Base-by-base conservation (phyloP, 2,113 vertebrate species). In the Pholis gunnellus region DNA sequence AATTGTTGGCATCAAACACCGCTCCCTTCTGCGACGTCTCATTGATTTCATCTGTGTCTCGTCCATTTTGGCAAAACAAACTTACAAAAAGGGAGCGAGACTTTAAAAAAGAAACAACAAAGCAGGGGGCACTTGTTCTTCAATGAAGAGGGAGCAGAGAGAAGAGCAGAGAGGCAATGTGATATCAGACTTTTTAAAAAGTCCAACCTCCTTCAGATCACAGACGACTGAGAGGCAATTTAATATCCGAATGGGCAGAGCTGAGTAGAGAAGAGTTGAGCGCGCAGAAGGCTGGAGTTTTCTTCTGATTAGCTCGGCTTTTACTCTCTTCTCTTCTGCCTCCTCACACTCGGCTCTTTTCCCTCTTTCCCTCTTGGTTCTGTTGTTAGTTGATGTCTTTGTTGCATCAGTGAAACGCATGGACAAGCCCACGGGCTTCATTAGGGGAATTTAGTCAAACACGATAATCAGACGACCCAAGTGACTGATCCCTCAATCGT, bases 211-310 rank as follows among this genome's bases (percentile, higher is more conserved):
- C 79, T 85, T 87, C 72, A 88, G 78, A 88, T 86, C 82, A 84
- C 71, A 89, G 83, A 66, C 64, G 57, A 64, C 76, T 70, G 73
- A 89, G 89, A 90, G 86, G 71, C 84, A 88, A 68, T 89, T 90
- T 89, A 85, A 85, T 84, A 85, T 72, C 74, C 18, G 52, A 74
- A 73, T 75, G 60, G 79, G 77, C 75, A 75, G 88, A 83, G 79
- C 60, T 74, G 81, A 83, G 79, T 29, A 11, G 69, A 78, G 74
- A 7, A 40, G 61, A 78, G 82, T 38, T 72, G 79, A 85, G 79
- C 67, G 31, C 29, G 40, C 69, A 78, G 40, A 84, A 83, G 72
- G 68, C 60, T 63, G 46, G 61, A 81, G 82, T 82, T 90, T 86
- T 87, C 34, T 78, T 87, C 78, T 82, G 78, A 86, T 87, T 73